Conservation (phyloP, 2,888 invertebrate genomes). For the Pogonocherus hispidulus region DNA sequence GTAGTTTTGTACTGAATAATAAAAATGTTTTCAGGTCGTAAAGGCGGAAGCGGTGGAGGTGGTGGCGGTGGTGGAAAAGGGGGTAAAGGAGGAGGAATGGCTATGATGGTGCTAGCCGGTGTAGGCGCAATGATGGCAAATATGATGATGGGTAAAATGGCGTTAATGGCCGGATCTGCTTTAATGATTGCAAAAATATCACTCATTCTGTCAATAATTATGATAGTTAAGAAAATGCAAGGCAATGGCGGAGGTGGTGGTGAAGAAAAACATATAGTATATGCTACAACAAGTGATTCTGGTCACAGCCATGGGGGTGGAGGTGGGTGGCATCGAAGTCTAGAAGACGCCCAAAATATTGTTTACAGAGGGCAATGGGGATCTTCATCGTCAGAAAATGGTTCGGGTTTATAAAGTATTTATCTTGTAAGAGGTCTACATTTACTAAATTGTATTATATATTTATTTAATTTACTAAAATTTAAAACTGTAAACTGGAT, state of each 20-base stretch:
- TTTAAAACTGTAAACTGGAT: too few relatives aligned
- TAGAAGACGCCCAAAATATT: constrained; percentile 75
- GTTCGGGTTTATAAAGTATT: constrained; percentile 52
- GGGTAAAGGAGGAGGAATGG: constrained; percentile 69
- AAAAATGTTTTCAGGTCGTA: constrained; percentile 73
- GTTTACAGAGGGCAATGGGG: constrained; percentile 78
- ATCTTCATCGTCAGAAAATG: constrained; percentile 42
- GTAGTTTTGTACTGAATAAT: too few relatives aligned
- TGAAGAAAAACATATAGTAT: constrained; percentile 71
- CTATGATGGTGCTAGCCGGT: constrained; percentile 74
- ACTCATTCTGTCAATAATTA: constrained; percentile 73
- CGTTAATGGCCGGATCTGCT: constrained; percentile 78
- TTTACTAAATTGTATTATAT: too few relatives aligned
- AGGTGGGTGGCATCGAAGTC: constrained; percentile 72
- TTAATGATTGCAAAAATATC: constrained; percentile 78
- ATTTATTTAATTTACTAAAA: too few relatives aligned
- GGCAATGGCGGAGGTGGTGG: constrained; percentile 68
- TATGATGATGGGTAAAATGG: constrained; percentile 78
- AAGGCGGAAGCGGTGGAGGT: constrained; percentile 62
- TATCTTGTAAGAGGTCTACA: background rate
- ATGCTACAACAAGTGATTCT: constrained; percentile 67
- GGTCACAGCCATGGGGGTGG: constrained; percentile 60
- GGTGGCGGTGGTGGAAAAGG: constrained; percentile 58
- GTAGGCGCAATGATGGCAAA: constrained; percentile 78
- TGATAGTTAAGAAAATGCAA: constrained; percentile 76